phyloP scores from a whole-genome alignment of 37 sponge, comb jelly and placozoan species.

The Tethya wilhelma region DNA sequence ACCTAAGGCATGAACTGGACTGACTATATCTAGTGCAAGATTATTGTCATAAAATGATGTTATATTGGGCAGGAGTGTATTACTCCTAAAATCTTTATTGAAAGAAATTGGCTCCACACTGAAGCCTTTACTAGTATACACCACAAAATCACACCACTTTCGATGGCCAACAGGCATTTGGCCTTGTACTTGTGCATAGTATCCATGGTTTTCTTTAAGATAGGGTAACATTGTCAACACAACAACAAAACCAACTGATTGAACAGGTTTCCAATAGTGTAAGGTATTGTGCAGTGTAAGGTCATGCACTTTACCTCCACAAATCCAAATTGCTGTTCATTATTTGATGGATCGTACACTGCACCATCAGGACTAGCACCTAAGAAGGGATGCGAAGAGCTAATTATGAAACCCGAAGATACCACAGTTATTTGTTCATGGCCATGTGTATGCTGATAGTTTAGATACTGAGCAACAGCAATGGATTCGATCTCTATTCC shows the following conservation, averaged over 20 bases:
- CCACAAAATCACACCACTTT: conserved; percentile 50
- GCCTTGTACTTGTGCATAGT: conserved; percentile 51
- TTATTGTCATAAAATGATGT: conserved; percentile 1
- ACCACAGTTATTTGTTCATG: conserved; percentile 34
- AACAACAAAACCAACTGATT: no score
- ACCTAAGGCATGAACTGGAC: conserved; percentile 3
- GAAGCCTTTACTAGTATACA: conserved; percentile 20
- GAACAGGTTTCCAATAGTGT: no score
- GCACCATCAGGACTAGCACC: conserved; percentile 71
- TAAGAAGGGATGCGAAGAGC: conserved; percentile 27
- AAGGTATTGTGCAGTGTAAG: no score
- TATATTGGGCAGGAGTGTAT: background rate
- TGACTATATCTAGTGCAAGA: conserved; percentile 4
- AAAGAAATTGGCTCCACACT: conserved; percentile 30
- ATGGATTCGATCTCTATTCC: conserved; percentile 45
- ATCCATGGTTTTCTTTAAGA: conserved; percentile 13
- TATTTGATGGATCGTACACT: conserved; percentile 59
- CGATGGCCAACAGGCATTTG: conserved; percentile 41
- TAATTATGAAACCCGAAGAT: conserved; percentile 51
- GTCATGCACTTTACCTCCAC: conserved; percentile 49
- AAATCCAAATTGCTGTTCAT: conserved; percentile 48
- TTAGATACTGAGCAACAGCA: conserved; percentile 17
- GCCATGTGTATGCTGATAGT: conserved; percentile 34
- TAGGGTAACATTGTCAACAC: no score
- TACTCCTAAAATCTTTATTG: background rate